Base-by-base conservation (phyloP, 2,888 invertebrate species). In the Enchytraeus crypticus region DNA sequence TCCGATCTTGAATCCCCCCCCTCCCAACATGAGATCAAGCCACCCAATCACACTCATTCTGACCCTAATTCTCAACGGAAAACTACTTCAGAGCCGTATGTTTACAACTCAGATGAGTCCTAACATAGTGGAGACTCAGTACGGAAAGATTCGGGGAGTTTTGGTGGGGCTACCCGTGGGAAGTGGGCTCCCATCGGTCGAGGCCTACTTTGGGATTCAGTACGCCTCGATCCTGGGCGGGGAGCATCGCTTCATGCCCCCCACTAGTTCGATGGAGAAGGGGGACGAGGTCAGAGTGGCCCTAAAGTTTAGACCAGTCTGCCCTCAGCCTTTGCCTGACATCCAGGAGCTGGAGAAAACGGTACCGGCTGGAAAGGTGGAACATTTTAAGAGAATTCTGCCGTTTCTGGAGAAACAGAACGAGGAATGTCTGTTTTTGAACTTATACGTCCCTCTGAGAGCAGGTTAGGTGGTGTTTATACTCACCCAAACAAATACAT, bases 341-440 rank as follows among this genome's bases (percentile, higher is more conserved):
- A n/a, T 66, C 21, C 90, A 92, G 78, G 88, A 90, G 49, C 69
- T 73, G 21, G 73, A 70, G 68, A 72, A 64, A 59, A 73, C 55
- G 72, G 92, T 95, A 89, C 93, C 96, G 11, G 88, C 88, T 74
- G 93, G 92, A 53, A 84, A 93, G 57, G 83, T 91, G 71, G 91
- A 92, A 75, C 90, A 92, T 76, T 82, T 96, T 71, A 87, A 87
- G 76, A 84, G 92, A 74, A 82, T 96, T 71, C 67, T 77, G 5
- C 76, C 79, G 1, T 74, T 74, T 76, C 82, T 96, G 71, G 86
- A 85, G 77, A 90, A 92, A 78, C 93, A 96, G 83, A 91, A 90
- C 73, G 97, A 97, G 82, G 96, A 97, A 82, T 97, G 97, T 77
- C 84, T 97, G 64, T 92, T 92, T 78, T 85, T 97, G 81, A 97